A percentile compares a stretch with the other conserved stretches of the same genome.
phyloP scores from a whole-genome alignment of 2,888 invertebrate species.

The Dusona sp. region DNA sequence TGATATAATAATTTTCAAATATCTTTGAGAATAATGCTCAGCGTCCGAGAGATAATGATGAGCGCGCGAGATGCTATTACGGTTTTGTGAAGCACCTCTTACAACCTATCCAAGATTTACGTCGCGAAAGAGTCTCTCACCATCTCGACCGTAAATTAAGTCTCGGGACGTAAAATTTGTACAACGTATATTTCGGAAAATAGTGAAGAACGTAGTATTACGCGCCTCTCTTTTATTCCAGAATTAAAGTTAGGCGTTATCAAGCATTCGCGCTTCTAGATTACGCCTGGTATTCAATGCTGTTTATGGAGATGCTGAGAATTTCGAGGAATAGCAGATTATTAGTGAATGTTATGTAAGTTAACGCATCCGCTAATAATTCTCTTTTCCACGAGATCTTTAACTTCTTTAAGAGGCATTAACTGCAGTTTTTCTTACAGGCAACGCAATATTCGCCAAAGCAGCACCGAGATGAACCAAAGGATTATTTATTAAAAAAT shows the following conservation, averaged over 20 bases:
- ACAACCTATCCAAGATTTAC: conserved; percentile 69
- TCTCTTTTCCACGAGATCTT: background rate
- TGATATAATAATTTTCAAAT: conserved; percentile 4
- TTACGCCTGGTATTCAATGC: background rate
- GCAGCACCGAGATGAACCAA: background rate
- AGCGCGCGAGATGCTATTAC: conserved; percentile 71
- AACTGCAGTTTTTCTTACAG: background rate
- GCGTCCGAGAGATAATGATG: conserved; percentile 69
- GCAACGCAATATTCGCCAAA: background rate
- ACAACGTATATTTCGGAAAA: conserved; percentile 70
- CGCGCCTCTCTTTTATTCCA: conserved; percentile 20
- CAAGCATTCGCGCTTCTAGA: conserved; percentile 1
- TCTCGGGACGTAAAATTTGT: conserved; percentile 70
- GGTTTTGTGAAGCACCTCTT: conserved; percentile 70
- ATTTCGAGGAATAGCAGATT: conserved; percentile 2
- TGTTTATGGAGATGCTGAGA: background rate
- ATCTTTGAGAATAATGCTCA: conserved; percentile 27
- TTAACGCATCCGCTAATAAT: background rate
- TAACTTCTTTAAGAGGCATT: background rate
- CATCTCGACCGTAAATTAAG: conserved; percentile 70
- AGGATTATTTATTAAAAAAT: background rate
- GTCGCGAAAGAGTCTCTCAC: conserved; percentile 64
- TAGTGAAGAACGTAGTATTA: conserved; percentile 57
- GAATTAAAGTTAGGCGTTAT: conserved; percentile 23
- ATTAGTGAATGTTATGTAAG: background rate